Conservation (phyloP, 2,113 vertebrate genomes). For the Leptocoma aspasia region DNA sequence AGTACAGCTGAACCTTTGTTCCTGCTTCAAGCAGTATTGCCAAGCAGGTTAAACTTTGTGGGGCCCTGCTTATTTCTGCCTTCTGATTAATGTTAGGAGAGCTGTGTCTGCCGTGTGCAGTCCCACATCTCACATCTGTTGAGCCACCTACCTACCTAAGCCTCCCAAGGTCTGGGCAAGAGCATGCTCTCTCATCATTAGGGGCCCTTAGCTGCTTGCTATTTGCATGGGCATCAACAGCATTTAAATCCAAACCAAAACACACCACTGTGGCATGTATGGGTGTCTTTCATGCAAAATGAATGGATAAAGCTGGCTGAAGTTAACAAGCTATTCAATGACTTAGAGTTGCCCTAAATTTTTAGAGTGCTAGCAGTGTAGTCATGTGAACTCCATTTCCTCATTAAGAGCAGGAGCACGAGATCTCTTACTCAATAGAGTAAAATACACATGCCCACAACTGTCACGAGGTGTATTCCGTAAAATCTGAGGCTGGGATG, state of each 20-base stretch:
- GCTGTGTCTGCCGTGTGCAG: not conserved
- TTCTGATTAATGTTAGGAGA: not conserved
- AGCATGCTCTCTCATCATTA: not conserved
- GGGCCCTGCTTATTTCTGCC: not conserved
- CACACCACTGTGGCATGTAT: not conserved
- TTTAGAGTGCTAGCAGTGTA: not conserved
- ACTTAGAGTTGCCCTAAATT: not conserved
- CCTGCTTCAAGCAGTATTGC: not conserved
- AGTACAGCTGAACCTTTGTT: not conserved
- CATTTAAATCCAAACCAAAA: not conserved
- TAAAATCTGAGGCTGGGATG: not conserved
- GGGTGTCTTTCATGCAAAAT: not conserved
- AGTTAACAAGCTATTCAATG: not conserved
- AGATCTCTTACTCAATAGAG: not conserved
- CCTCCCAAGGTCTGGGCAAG: not conserved
- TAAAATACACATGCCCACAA: not conserved
- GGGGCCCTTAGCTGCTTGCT: not conserved
- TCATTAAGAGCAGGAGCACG: not conserved
- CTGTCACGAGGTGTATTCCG: not conserved
- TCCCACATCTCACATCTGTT: not conserved
- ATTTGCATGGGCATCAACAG: not conserved
- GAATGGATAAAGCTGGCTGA: not conserved
- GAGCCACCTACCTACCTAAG: not conserved
- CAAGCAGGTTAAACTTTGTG: not conserved
- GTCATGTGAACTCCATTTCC: not conserved